Percentiles rank a stretch among this genome's conserved stretches.
Conservation (phyloP, 2,113 vertebrate genomes). For the Chamaetylas fuelleborni region DNA sequence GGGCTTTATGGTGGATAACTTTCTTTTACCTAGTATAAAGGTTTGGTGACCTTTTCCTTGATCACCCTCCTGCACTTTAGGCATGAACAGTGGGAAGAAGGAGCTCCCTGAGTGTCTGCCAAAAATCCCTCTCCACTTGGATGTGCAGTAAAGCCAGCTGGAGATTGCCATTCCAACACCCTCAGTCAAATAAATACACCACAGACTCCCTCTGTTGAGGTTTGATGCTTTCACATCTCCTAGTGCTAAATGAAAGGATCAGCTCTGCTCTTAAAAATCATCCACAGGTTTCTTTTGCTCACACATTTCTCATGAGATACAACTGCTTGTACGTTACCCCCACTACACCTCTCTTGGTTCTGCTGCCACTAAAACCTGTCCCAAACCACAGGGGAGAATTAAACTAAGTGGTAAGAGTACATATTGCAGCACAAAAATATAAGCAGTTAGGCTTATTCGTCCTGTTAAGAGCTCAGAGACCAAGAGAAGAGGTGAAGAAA, state of each 20-base stretch:
- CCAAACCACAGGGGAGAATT: background rate
- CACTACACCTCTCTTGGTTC: background rate
- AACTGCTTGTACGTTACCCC: accelerated
- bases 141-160: background rate
- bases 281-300: background rate
- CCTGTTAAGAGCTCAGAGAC: background rate
- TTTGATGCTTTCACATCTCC: background rate
- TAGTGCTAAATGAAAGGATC: background rate
- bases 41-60: background rate
- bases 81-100: background rate
- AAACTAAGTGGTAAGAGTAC: background rate
- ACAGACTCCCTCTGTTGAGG: background rate
- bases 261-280: background rate
- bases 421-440: background rate
- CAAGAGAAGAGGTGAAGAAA: background rate
- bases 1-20: background rate
- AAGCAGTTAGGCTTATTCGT: background rate
- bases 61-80: background rate
- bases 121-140: background rate
- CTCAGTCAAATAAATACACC: background rate
- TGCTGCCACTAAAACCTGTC: background rate
- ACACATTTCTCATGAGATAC: background rate
- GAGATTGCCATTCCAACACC: background rate
- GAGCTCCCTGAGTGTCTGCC: background rate
- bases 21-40: background rate